Conservation (phyloP, 1,140 invertebrate genomes). For the Gryllus bimaculatus region DNA sequence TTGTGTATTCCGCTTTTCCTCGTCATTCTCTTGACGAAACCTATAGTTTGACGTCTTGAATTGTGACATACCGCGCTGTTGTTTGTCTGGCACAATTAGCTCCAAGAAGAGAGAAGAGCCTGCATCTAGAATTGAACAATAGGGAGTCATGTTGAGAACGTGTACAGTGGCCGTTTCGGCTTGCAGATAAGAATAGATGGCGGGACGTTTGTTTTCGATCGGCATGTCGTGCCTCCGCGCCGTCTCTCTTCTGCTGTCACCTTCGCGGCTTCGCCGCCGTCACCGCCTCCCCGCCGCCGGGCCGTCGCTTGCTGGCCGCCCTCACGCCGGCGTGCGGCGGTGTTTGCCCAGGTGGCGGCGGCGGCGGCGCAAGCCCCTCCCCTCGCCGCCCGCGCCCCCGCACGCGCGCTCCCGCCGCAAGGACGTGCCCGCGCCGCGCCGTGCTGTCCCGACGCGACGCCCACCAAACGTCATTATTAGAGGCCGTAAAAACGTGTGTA, state of each 20-base stretch:
- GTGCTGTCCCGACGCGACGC: too few species aligned
- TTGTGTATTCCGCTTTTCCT: too few species aligned
- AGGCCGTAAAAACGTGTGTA: too few species aligned
- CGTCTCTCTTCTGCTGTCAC: neutral
- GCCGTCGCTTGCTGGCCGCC: too few species aligned
- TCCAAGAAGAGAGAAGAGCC: neutral
- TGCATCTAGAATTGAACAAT: neutral
- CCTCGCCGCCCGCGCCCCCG: too few species aligned
- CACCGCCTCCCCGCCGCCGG: too few species aligned
- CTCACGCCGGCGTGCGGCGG: neutral
- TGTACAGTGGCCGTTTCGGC: neutral
- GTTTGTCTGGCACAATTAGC: neutral
- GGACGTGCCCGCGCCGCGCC: too few species aligned
- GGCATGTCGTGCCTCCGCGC: neutral
- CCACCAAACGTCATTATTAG: too few species aligned
- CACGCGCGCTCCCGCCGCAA: too few species aligned
- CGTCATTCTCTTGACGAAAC: neutral
- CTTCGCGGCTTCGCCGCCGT: too few species aligned
- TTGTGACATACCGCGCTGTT: neutral
- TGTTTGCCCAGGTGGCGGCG: neutral
- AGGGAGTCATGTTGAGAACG: neutral
- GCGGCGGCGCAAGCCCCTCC: too few species aligned
- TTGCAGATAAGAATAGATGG: neutral
- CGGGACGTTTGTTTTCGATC: neutral
- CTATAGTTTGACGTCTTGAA: neutral